Evolutionary conservation across 2,113 vertebrate species (phyloP), one percentile per base, ranked within the genome.

Genomic region (Cepphus grylle): DNA sequence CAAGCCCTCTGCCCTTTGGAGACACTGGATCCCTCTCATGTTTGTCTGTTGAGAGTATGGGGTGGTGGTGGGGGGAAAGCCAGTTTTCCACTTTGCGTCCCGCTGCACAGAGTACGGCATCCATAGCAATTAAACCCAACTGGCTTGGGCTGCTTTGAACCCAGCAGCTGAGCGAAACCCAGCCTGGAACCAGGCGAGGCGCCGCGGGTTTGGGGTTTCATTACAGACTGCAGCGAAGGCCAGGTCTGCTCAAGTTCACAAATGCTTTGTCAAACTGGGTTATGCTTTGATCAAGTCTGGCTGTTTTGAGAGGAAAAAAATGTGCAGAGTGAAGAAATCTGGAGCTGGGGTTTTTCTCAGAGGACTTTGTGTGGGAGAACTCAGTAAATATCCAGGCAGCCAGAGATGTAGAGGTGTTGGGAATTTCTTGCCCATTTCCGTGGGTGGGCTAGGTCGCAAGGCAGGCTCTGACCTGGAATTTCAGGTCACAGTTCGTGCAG

Each of bases 81-180:
- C 43, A 50, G 20, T 59, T 86, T 80, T 42, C 63, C 38, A 15
- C 25, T 59, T 49, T 22, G 50, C 5, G 3, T 50, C 66, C 30
- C 52, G 5, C 42, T 25, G 52, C 29, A 15, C 26, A 25, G 53
- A 4, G 1, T 19, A 42, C 0, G 2, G 32, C 4, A 0, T 63
- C 78, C 6, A 12, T 27, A 36, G 56, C 25, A 30, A 34, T 80
- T 19, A 50, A 58, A 83, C 42, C 65, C 59, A 8, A 7, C 29
- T 5, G 45, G 27, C 34, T 25, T 9, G 5, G 52, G 42, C 71
- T 61, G 62, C 58, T 25, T 1, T 50, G 47, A 87, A 29, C 20
- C 49, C 65, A 32, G 30, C 29, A 42, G 34, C 15, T 2, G 40
- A 71, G 69, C 0, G 1, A 61, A 63, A 18, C 42, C 30, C 73